A percentile compares a stretch with the other conserved stretches of the same genome.
phyloP scores from a whole-genome alignment of 2,797 vertebrate species.

The Passerculus sandwichensis region DNA sequence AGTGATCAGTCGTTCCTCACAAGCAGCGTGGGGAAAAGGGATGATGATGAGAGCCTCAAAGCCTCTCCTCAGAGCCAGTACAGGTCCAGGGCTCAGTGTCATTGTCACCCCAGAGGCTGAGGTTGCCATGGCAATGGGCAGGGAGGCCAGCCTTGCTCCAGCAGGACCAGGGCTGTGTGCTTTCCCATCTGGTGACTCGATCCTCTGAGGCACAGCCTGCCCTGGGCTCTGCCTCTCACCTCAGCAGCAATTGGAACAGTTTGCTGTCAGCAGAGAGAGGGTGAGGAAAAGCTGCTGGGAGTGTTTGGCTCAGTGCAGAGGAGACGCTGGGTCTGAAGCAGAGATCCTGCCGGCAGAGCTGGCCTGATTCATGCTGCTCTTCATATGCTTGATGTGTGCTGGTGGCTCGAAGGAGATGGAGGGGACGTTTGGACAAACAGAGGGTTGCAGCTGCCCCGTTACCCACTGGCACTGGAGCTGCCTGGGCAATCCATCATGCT shows the following conservation, averaged over 20 bases:
- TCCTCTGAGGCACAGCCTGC: background rate
- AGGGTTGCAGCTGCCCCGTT: background rate
- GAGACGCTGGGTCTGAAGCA: background rate
- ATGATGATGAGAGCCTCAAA: rapidly evolving
- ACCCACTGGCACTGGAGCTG: background rate
- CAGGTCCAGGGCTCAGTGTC: background rate
- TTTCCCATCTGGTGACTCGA: background rate
- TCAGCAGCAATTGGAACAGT: background rate
- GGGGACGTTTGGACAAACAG: background rate
- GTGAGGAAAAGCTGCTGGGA: background rate
- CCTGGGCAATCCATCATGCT: background rate
- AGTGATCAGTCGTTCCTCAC: background rate
- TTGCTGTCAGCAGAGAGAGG: background rate
- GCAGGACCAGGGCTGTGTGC: background rate
- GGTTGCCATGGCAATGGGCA: background rate
- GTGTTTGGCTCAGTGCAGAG: background rate
- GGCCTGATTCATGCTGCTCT: background rate
- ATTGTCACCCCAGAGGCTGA: background rate
- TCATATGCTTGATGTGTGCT: background rate
- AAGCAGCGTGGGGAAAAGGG: background rate
- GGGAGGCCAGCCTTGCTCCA: background rate
- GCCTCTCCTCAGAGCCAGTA: background rate
- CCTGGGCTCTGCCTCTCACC: background rate
- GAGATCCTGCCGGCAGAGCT: background rate
- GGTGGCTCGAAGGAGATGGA: background rate